These are phyloP conservation scores for Drosophila nebulosa DNA, from an alignment of 1,140 invertebrate species.

Conservation along the genomic window DNA sequence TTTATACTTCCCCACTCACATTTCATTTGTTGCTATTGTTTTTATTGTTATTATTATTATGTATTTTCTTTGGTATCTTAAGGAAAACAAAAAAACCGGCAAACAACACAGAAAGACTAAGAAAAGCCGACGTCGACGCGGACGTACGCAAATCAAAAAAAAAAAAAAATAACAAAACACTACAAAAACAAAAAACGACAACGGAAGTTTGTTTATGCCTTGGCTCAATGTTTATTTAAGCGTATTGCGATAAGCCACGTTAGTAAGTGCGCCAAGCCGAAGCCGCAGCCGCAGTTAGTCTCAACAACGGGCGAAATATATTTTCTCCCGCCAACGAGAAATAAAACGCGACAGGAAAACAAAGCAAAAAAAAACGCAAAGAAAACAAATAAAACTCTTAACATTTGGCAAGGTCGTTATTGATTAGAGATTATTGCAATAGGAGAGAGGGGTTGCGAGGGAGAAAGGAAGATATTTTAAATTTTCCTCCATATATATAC, in stretches of 20 bases:
- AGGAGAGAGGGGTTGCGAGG: too few relatives aligned
- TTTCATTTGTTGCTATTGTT: neutral
- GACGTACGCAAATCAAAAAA: slow-evolving; percentile 58
- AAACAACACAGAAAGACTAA: slow-evolving; percentile 43
- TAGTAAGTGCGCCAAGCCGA: slow-evolving; percentile 24
- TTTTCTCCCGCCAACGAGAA: slow-evolving; percentile 17
- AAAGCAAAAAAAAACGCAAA: too few relatives aligned
- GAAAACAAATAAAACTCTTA: slow-evolving; percentile 17
- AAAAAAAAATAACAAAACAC: slow-evolving; percentile 27
- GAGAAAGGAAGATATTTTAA: neutral
- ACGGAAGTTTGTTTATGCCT: slow-evolving; percentile 77
- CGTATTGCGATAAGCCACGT: slow-evolving; percentile 60
- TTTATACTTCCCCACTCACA: neutral
- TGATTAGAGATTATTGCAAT: slow-evolving; percentile 10
- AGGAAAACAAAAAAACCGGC: slow-evolving; percentile 18
- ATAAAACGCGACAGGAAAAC: slow-evolving; percentile 21
- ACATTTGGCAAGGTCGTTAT: slow-evolving; percentile 70
- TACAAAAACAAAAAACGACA: slow-evolving; percentile 33
- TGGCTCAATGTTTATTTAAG: slow-evolving; percentile 60
- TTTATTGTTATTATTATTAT: neutral
- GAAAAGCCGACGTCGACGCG: slow-evolving; percentile 13
- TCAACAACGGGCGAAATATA: neutral
- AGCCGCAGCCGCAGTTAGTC: too few relatives aligned
- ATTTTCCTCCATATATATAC: neutral
- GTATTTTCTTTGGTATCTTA: neutral